phyloP scores from a whole-genome alignment of 2,113 vertebrate species.

The Pongo pygmaeus region DNA sequence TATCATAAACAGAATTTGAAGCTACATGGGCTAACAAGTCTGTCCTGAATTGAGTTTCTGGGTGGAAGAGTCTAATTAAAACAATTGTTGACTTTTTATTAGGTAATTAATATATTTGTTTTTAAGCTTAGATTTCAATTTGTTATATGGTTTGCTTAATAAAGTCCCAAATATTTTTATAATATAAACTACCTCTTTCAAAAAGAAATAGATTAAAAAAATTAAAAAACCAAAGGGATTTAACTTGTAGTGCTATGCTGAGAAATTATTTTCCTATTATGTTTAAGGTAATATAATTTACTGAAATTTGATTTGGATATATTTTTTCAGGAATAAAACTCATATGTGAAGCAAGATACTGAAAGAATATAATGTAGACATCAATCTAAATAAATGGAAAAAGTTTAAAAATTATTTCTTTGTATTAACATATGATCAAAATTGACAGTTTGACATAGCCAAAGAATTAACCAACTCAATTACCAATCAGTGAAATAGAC shows the following conservation, averaged over 20 bases:
- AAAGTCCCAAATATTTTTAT: neutral
- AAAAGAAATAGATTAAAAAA: neutral
- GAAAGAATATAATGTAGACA: neutral
- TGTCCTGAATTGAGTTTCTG: neutral
- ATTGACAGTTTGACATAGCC: neutral
- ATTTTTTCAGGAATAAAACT: neutral
- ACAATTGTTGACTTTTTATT: neutral
- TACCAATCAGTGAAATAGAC: neutral
- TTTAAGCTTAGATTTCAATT: neutral
- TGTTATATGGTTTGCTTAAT: neutral
- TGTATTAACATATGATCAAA: neutral
- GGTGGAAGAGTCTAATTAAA: neutral
- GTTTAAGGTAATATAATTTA: neutral
- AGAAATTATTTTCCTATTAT: neutral
- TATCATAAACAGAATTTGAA: neutral
- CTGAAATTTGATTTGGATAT: neutral
- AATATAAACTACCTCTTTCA: neutral
- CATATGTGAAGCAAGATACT: neutral
- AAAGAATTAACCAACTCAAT: neutral
- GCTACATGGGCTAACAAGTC: neutral
- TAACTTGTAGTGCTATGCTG: neutral
- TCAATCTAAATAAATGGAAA: constrained; percentile 14
- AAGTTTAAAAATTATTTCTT: neutral
- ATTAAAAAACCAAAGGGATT: neutral
- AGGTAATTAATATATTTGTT: neutral